A percentile compares a stretch with the other conserved stretches of the same genome.
Evolutionary conservation across 2,113 vertebrate species (phyloP).

Genomic region (Chionomys nivalis): DNA sequence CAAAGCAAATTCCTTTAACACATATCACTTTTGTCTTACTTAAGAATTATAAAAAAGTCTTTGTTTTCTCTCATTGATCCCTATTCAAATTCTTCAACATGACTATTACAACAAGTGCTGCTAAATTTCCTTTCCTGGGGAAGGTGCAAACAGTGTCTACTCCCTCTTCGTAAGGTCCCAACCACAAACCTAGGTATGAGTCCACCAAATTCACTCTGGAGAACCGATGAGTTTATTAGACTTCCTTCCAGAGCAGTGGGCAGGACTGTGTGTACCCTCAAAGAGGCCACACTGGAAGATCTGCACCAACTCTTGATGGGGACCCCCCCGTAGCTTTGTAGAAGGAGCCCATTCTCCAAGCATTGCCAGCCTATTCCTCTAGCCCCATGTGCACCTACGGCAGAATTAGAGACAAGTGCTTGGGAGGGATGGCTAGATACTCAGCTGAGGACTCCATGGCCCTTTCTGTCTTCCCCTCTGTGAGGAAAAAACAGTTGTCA

Average conservation of each 20-base stretch:
- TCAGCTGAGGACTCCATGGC: neutral
- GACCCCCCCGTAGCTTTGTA: neutral
- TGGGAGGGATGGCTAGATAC: neutral
- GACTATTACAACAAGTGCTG: neutral
- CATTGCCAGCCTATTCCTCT: neutral
- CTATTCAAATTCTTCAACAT: neutral
- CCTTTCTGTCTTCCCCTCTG: neutral
- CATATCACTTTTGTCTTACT: neutral
- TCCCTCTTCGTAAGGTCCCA: neutral
- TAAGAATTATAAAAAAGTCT: neutral
- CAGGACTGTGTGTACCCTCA: neutral
- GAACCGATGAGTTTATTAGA: neutral
- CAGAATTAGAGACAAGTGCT: neutral
- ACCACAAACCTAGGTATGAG: neutral
- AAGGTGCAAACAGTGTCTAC: neutral
- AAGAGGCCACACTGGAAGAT: neutral
- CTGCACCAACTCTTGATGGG: neutral
- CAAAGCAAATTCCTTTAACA: neutral
- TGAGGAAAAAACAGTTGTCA: neutral
- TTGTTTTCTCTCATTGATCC: neutral
- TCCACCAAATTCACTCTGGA: neutral
- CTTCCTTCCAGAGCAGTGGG: neutral
- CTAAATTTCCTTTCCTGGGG: neutral
- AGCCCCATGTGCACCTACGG: neutral
- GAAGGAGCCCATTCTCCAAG: neutral